Base-by-base conservation (phyloP, 2,113 vertebrate genomes). In the Symphodus melops region DNA sequence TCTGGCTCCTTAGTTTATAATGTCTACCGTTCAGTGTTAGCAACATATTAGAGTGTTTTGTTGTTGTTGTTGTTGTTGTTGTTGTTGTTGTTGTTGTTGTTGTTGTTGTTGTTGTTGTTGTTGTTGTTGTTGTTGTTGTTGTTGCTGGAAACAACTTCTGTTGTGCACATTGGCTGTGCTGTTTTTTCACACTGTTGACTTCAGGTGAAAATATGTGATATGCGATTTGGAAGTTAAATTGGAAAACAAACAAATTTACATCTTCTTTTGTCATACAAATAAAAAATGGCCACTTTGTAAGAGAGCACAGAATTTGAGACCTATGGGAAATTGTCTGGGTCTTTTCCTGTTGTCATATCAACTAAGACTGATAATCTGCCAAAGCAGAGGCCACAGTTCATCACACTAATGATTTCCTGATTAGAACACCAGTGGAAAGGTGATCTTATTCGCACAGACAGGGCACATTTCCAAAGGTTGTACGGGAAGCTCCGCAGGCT, bases 401-500 rank as follows among this genome's bases (percentile, higher is more conserved):
- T 73, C 72, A 73, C 52, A 10, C 73, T 75, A 82, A 75, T 80
- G 49, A 84, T 73, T 20, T 70, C 25, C 37, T 65, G 72, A 82
- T 81, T 44, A 71, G 11, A 49, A 53, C 3, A 7, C 13, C 59
- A 59, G 58, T 19, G 65, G 53, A 77, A 61, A 72, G 84, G 69
- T 76, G 83, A 75, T 51, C 70, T 54, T 68, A 75, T 89, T 89
- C 87, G 74, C 87, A 85, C 65, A 41, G 66, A 60, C 44, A 68
- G 79, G 84, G 78, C 82, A 89, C 61, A 69, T 76, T 87, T 85
- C 82, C 77, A 83, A 44, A 41, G 39, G 58, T 60, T 63, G 64
- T 60, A 62, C 78, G 62, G 71, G 58, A 56, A 75, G 52, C 75
- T 49, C 62, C 25, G 44, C 20, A 68, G 65, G 36, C 69, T 23